phyloP scores from a whole-genome alignment of 1,140 invertebrate species.

The Radopholus similis region DNA sequence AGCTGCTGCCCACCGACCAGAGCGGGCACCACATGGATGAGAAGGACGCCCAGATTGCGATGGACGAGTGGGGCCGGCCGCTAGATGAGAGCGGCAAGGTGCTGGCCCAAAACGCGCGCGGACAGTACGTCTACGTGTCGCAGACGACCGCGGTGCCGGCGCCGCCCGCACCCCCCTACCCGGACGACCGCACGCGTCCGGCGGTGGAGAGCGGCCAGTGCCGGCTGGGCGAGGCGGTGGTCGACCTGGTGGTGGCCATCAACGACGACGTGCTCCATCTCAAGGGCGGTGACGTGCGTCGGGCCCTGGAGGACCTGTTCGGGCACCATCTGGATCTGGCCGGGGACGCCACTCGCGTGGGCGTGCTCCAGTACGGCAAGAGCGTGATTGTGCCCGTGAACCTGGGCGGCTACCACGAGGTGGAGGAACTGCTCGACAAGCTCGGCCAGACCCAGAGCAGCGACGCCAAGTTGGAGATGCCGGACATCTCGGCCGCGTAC shows the following conservation, averaged over 20 bases:
- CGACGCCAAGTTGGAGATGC: slow-evolving; percentile 22
- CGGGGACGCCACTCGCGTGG: slow-evolving; percentile 38
- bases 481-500: slow-evolving; percentile 21
- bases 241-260: slow-evolving; percentile 31
- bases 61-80: not conserved
- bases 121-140: slow-evolving; percentile 16
- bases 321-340: slow-evolving; percentile 9
- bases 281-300: slow-evolving; percentile 1
- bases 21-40: slow-evolving; percentile 18
- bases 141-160: not conserved
- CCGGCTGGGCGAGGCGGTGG: slow-evolving; percentile 17
- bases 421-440: slow-evolving; percentile 10
- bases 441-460: not conserved
- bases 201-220: slow-evolving; percentile 6
- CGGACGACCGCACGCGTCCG: not conserved
- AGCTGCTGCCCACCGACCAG: not conserved
- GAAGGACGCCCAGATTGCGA: too few relatives aligned
- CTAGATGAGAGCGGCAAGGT: slow-evolving; percentile 12
- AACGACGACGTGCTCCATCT: slow-evolving; percentile 20
- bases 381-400: slow-evolving; percentile 43
- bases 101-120: slow-evolving; percentile 15
- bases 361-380: slow-evolving; percentile 40
- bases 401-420: slow-evolving; percentile 50
- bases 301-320: slow-evolving; percentile 5
- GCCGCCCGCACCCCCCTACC: not conserved